Percentiles rank a stretch among this genome's conserved stretches.
Conservation (phyloP, 2,113 vertebrate genomes). For the Myocastor coypus region DNA sequence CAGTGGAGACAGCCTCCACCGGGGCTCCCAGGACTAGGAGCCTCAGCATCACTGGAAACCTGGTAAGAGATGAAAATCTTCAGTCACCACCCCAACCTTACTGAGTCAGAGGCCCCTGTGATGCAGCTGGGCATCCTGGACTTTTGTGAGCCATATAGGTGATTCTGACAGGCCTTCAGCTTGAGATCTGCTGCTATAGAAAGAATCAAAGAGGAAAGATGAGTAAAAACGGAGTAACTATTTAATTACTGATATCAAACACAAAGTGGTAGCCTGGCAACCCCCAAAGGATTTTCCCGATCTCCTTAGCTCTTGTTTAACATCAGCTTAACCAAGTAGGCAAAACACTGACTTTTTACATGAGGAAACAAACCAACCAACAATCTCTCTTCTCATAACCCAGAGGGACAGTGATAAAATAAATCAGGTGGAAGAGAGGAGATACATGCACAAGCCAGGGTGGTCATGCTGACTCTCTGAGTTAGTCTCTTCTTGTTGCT, state of each 20-base stretch:
- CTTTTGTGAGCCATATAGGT: neutral
- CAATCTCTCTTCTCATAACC: neutral
- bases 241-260: neutral
- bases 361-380: neutral
- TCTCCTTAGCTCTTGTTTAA: neutral
- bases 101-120: neutral
- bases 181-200: neutral
- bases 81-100: neutral
- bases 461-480: neutral
- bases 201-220: neutral
- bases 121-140: neutral
- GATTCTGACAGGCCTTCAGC: neutral
- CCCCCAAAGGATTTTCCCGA: neutral
- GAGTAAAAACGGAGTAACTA: neutral
- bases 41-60: neutral
- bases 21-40: neutral
- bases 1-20: neutral
- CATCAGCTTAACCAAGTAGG: neutral
- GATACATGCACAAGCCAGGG: fast-evolving
- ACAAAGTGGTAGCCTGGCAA: neutral
- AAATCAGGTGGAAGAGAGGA: neutral
- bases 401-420: neutral
- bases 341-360: neutral
- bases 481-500: too few species aligned
- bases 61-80: neutral